A percentile compares a stretch with the other conserved stretches of the same genome.
These are phyloP conservation scores for Cyphomyrmex costatus DNA, from an alignment of 1,140 invertebrate species.

Conservation along the genomic window DNA sequence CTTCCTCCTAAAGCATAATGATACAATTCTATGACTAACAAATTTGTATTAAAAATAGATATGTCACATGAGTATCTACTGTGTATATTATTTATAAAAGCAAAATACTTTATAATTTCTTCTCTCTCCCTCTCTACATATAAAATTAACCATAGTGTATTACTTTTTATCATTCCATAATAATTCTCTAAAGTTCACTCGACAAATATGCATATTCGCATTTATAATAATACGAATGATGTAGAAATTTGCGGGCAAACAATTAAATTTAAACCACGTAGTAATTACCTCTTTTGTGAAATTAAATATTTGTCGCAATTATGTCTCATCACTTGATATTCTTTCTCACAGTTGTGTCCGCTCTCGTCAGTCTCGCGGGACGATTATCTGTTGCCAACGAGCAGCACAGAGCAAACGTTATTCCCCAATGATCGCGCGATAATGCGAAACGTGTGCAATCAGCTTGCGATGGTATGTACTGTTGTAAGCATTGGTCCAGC, in stretches of 20 bases:
- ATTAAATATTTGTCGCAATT: constrained; percentile 20
- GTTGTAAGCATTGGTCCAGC: constrained; percentile 42
- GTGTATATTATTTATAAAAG: too few relatives aligned
- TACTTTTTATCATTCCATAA: not conserved
- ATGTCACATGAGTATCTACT: too few relatives aligned
- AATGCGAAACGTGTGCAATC: constrained; percentile 66
- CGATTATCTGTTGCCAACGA: constrained; percentile 42
- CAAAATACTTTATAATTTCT: too few relatives aligned
- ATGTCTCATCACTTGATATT: constrained; percentile 13
- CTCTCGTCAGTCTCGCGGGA: not conserved
- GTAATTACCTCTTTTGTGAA: not conserved
- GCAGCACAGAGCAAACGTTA: not conserved
- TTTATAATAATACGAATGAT: not conserved
- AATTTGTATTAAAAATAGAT: too few relatives aligned
- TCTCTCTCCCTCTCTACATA: too few relatives aligned
- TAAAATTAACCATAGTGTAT: not conserved
- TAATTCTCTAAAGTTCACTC: not conserved
- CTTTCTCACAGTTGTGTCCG: not conserved
- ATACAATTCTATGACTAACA: too few relatives aligned
- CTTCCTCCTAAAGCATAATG: too few relatives aligned
- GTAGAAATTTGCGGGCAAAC: not conserved
- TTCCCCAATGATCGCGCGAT: constrained; percentile 60
- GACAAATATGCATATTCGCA: not conserved
- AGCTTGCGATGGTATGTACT: constrained; percentile 45
- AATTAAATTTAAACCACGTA: constrained; percentile 30